Base-by-base conservation (phyloP, 2,888 invertebrate genomes). In the Serripes groenlandicus region DNA sequence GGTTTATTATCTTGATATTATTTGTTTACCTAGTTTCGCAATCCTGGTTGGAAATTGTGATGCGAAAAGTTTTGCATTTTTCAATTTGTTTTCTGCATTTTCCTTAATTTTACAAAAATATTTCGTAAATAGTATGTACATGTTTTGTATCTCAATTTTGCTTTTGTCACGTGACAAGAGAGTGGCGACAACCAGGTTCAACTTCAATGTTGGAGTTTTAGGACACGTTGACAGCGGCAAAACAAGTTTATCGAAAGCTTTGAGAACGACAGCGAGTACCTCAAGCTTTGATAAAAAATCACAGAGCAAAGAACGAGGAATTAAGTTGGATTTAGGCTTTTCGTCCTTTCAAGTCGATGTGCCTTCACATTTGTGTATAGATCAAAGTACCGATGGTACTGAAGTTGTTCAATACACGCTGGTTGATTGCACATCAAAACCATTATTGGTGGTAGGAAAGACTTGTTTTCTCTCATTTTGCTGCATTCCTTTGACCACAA, bases 161-260 rank as follows among this genome's bases (percentile, higher is more conserved):
- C 49, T 49, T 1, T 49, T 49, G 35, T 66, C 66, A 66, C 66
- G 66, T 66, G 66, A 66, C 42, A 66, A 42, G 42, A 66, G 89
- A 78, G 90, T 91, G 91, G 87, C 90, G 37, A 89, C 88, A 69
- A 78, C 89, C 87, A 82, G 85, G 75, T 88, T 93, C 62, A 97
- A 97, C 93, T 95, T 97, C 86, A 97, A 97, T 92, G 95, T 97
- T 74, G 97, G 97, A 3, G 95, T 97, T 34, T 93, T 97, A 68
- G 97, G 97, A 0, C 97, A 97, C 94, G 96, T 97, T 34, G 97
- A 97, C 94, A 96, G 96, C 82, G 97, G 97, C 0, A 97, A 97
- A 94, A 97, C 97, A 0, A 96, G 96, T 68, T 93, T 97, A 69
- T 96, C 96, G 0, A 96, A 96, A 94, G 95, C 95, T 1, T 93